A percentile compares a stretch with the other conserved stretches of the same genome.
Evolutionary conservation across 2,113 vertebrate genomes (phyloP).

Genomic region (Craseonycteris thonglongyai): DNA sequence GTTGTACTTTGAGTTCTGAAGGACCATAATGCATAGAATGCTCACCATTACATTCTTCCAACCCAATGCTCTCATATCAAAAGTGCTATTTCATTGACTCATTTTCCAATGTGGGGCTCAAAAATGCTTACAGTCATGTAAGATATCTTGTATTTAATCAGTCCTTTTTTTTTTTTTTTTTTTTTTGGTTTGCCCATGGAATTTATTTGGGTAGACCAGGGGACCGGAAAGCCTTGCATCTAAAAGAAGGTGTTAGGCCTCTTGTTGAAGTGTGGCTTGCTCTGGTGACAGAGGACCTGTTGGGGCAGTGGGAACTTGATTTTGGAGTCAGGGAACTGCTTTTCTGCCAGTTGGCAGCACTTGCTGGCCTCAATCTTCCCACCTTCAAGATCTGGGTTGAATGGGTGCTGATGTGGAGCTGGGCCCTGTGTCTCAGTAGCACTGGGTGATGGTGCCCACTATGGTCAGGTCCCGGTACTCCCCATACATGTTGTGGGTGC

Average conservation of each 20-base stretch:
- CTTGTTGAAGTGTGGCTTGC: too few relatives aligned
- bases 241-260: too few relatives aligned
- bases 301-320: too few relatives aligned
- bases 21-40: background rate
- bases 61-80: background rate
- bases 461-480: constrained; percentile 97
- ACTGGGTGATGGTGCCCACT: constrained; percentile 95
- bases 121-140: background rate
- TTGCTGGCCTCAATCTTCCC: too few relatives aligned
- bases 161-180: background rate
- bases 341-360: too few relatives aligned
- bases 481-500: constrained; percentile 98
- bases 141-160: background rate
- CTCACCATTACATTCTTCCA: background rate
- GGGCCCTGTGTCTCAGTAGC: constrained; percentile 70
- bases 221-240: too few relatives aligned
- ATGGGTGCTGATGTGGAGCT: too few relatives aligned
- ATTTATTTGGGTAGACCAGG: too few relatives aligned
- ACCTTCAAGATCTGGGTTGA: too few relatives aligned
- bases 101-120: background rate
- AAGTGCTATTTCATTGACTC: background rate
- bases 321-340: too few relatives aligned
- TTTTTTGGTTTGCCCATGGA: too few relatives aligned
- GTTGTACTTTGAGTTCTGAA: background rate
- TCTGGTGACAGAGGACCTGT: too few relatives aligned